Evolutionary conservation across 2,113 vertebrate genomes (phyloP).

Genomic region (Hipposideros armiger): DNA sequence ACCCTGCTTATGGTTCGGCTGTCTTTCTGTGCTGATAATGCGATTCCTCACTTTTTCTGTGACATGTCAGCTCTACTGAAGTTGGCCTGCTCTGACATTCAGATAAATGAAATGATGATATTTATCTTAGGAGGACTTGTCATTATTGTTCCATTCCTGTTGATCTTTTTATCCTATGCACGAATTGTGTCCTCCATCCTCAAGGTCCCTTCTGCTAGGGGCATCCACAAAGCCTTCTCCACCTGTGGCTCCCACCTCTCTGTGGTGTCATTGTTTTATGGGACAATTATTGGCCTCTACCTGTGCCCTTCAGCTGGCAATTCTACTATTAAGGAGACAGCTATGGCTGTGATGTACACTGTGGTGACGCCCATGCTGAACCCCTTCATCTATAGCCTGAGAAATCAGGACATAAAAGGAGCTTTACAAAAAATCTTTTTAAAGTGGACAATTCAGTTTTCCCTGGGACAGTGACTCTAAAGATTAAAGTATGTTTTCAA

Average conservation of each 20-base stretch:
- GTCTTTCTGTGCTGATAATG: conserved; percentile 66
- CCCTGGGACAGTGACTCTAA: background rate
- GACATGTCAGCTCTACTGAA: conserved; percentile 80
- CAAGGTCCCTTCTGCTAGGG: conserved; percentile 53
- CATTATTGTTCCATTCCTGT: conserved; percentile 63
- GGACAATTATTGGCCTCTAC: conserved; percentile 71
- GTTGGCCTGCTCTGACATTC: conserved; percentile 75
- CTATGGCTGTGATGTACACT: conserved; percentile 78
- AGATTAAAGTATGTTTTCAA: conserved; percentile 24
- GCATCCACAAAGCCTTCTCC: conserved; percentile 73
- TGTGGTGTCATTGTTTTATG: conserved; percentile 78
- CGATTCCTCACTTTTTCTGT: conserved; percentile 83
- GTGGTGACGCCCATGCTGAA: conserved; percentile 81
- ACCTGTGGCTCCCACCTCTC: conserved; percentile 80
- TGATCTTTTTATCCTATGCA: conserved; percentile 67
- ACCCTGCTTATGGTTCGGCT: conserved; percentile 56
- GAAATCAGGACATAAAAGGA: conserved; percentile 78
- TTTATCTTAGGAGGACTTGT: conserved; percentile 64
- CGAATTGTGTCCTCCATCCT: conserved; percentile 69
- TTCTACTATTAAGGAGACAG: conserved; percentile 69
- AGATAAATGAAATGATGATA: conserved; percentile 65
- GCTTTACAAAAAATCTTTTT: conserved; percentile 50
- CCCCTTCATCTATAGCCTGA: conserved; percentile 80
- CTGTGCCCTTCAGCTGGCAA: conserved; percentile 61
- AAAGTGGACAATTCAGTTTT: background rate